Percentiles rank a stretch among this genome's conserved stretches.
These are phyloP conservation scores for Cephalotes varians DNA, from an alignment of 2,888 invertebrate genomes.

Conservation along the genomic window DNA sequence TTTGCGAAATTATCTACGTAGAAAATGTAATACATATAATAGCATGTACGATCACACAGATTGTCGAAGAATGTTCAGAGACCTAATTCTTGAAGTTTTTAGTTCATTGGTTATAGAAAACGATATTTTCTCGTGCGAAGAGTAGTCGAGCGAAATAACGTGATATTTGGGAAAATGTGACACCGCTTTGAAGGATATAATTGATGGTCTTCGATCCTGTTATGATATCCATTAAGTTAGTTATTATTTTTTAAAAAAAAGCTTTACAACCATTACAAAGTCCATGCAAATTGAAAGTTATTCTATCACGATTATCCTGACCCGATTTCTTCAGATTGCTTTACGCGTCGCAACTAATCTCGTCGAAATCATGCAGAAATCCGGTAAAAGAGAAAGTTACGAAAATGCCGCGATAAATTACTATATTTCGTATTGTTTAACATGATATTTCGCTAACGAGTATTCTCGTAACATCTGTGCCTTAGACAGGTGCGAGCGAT, in stretches of 20 bases:
- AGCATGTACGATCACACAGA: neutral
- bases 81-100: conserved; percentile 12
- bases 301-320: conserved; percentile 22
- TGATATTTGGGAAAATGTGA: conserved; percentile 3
- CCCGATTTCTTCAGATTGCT: conserved; percentile 7
- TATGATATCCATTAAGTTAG: neutral
- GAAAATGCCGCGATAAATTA: conserved; percentile 41
- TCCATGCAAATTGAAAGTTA: conserved; percentile 36
- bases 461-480: conserved; percentile 44
- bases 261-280: neutral
- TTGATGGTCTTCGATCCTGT: conserved; percentile 2
- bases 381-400: conserved; percentile 31
- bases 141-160: neutral
- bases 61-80: conserved; percentile 1
- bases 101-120: conserved; percentile 8
- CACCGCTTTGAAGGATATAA: conserved; percentile 1
- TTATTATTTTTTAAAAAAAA: conserved; percentile 6
- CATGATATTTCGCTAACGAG: conserved; percentile 50
- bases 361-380: conserved; percentile 39
- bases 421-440: conserved; percentile 57
- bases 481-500: conserved; percentile 46
- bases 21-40: conserved; percentile 14
- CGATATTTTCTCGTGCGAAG: neutral
- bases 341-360: conserved; percentile 35
- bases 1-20: conserved; percentile 7